Evolutionary conservation across 2,113 vertebrate species (phyloP), one percentile per base, ranked within the genome.

Genomic region (Apodemus sylvaticus): DNA sequence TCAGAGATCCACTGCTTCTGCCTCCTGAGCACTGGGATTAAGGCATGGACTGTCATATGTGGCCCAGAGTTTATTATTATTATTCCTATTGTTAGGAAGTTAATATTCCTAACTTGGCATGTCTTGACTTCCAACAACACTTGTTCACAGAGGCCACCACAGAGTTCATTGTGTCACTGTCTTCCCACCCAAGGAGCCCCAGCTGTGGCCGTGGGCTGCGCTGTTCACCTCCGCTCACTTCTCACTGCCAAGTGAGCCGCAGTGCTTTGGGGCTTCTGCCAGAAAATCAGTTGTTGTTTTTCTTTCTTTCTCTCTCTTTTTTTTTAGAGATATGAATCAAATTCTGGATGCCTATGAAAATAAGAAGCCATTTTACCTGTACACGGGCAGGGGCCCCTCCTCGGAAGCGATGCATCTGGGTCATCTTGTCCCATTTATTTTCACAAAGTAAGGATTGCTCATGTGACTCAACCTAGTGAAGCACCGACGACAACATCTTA

Each of bases 401-500:
- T 99, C 99, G 1, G 99, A 99, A 91, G 98, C 99, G 68, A 99
- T 99, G 99, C 99, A 99, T 0, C 95, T 99, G 20, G 99, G 99
- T 20, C 99, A 99, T 97, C 99, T 99, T 95, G 99, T 99, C 95
- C 99, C 99, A 0, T 99, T 99, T 97, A 98, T 99, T 97, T 99
- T 99, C 97, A 99, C 99, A 77, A 99, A 99, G 99, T 99, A 98
- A 99, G 99, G 97, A 66, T 5, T 3, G 10, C 39, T 79, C 26
- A 0, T 2, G 0, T 2, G 64, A 0, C 45, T 68, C 51, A 42
- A 39, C 22, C 3, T 20, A 2, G 34, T 14, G 64, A 68, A 45
- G 29, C 24, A 9, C 39, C 39, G 53, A 2, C 13, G 3, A 11
- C 16, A 31, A 34, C 58, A 0, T 3, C 24, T 29, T 34, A 36